Percentiles rank a stretch among this genome's conserved stretches.
Evolutionary conservation across 2,888 invertebrate genomes (phyloP).

Genomic region (Pollenia amentaria): DNA sequence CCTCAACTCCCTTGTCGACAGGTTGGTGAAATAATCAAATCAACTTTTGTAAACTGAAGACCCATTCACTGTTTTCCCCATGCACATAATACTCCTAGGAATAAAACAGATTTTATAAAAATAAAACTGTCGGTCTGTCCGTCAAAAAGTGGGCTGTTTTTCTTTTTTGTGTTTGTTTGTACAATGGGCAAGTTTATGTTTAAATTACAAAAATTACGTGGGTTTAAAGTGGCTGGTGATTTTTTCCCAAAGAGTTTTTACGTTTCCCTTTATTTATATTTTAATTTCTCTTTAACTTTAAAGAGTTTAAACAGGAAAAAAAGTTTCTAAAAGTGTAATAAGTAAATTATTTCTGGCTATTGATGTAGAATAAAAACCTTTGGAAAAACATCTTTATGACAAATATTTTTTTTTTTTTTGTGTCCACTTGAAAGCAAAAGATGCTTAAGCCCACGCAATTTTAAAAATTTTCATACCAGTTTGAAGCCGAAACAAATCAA

Average conservation of each 20-base stretch:
- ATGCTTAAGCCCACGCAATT: neutral
- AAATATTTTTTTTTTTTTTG: neutral
- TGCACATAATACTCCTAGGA: neutral
- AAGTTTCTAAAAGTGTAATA: neutral
- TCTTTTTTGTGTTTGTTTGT: neutral
- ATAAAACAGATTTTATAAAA: neutral
- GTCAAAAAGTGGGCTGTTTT: neutral
- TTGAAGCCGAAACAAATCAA: neutral
- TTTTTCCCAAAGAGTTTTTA: neutral
- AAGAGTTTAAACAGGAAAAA: too few species aligned
- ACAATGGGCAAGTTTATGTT: too few species aligned
- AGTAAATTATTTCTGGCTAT: conserved; percentile 39
- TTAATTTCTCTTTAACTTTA: neutral
- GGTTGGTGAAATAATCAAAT: neutral
- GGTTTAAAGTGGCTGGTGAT: neutral
- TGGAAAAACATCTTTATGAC: conserved; percentile 1
- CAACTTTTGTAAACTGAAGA: neutral
- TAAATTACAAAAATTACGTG: neutral
- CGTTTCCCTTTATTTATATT: neutral
- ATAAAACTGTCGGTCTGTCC: too few species aligned
- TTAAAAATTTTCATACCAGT: conserved; percentile 27
- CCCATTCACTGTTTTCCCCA: neutral
- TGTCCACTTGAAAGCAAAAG: neutral
- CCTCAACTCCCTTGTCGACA: too few species aligned
- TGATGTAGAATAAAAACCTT: conserved; percentile 11